Percentiles rank a stretch among this genome's conserved stretches.
Evolutionary conservation across 2,797 vertebrate species (phyloP).

Genomic region (Holocentrus rufus): DNA sequence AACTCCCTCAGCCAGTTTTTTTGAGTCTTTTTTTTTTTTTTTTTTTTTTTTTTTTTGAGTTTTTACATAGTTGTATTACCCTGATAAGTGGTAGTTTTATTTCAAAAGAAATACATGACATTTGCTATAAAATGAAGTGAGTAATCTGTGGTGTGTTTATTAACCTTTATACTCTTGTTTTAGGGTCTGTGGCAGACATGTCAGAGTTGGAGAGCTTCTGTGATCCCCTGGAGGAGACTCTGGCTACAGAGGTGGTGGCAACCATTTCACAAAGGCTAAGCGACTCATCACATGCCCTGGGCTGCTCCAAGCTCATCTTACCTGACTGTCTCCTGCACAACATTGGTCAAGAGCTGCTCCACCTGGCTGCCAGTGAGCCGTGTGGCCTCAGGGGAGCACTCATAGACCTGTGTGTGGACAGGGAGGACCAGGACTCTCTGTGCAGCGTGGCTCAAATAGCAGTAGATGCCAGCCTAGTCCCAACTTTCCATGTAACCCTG

Average conservation of each 20-base stretch:
- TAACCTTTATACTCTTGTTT: slow-evolving; percentile 24
- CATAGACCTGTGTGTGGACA: slow-evolving; percentile 91
- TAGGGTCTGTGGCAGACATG: slow-evolving; percentile 82
- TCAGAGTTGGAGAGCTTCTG: slow-evolving; percentile 85
- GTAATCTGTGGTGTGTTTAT: not conserved
- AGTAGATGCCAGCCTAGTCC: slow-evolving; percentile 87
- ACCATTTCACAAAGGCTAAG: slow-evolving; percentile 83
- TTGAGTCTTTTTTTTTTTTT: not conserved
- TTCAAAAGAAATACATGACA: not conserved
- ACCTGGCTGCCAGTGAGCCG: slow-evolving; percentile 89
- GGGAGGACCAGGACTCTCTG: slow-evolving; percentile 77
- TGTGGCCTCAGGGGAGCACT: slow-evolving; percentile 93
- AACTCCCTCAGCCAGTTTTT: not conserved
- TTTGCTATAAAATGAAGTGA: not conserved
- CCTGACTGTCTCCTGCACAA: slow-evolving; percentile 84
- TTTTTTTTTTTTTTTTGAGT: not conserved
- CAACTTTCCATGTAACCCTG: slow-evolving; percentile 94
- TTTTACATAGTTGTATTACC: not conserved
- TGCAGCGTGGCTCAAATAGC: slow-evolving; percentile 87
- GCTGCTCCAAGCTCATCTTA: slow-evolving; percentile 86
- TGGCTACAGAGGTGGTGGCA: slow-evolving; percentile 84
- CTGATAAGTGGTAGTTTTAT: not conserved
- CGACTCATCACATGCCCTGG: slow-evolving; percentile 78
- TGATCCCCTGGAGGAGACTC: slow-evolving; percentile 89
- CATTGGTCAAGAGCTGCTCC: slow-evolving; percentile 89